These are phyloP conservation scores for Lithobates pipiens DNA, from an alignment of 2,797 vertebrate species.

Conservation along the genomic window DNA sequence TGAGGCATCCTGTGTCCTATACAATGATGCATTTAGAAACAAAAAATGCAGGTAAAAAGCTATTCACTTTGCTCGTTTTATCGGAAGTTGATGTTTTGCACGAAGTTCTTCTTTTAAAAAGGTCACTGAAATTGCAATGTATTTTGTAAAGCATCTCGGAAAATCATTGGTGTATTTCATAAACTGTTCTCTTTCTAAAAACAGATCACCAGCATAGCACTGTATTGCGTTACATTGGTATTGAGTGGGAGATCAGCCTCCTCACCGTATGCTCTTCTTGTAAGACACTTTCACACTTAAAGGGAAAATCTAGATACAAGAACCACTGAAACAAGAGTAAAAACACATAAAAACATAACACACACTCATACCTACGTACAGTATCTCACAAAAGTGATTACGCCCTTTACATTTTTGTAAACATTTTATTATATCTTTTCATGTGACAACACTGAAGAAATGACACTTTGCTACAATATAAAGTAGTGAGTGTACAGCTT, in stretches of 20 bases:
- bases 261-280: constrained; percentile 47
- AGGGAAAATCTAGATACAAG: background rate
- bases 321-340: background rate
- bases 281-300: constrained; percentile 6
- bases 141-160: background rate
- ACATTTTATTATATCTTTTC: too few species aligned
- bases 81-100: background rate
- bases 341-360: background rate
- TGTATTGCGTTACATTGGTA: constrained; percentile 11
- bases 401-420: too few species aligned
- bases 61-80: background rate
- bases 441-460: too few species aligned
- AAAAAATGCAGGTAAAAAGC: background rate
- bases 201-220: constrained; percentile 10
- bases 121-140: background rate
- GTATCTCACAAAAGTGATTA: too few species aligned
- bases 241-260: constrained; percentile 51
- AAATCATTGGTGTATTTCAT: constrained; percentile 20
- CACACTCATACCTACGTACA: background rate
- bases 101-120: background rate
- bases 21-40: too few species aligned
- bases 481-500: too few species aligned
- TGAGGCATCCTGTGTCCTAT: too few species aligned
- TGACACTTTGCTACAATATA: too few species aligned
- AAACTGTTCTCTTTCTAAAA: constrained; percentile 41